Evolutionary conservation across 2,888 invertebrate species (phyloP).

Genomic region (Bombylius discolor): DNA sequence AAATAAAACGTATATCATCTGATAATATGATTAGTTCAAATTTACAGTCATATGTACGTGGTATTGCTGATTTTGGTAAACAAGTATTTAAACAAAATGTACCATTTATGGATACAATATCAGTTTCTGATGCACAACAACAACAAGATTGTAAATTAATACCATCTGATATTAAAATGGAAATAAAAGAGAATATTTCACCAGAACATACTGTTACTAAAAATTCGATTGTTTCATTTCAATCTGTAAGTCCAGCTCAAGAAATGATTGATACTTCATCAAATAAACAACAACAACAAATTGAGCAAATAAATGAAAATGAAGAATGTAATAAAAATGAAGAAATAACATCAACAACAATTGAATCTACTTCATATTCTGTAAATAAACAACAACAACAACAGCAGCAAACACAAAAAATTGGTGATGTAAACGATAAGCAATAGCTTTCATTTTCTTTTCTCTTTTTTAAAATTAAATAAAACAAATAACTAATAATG

Average conservation of each 20-base stretch:
- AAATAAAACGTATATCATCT: constrained; percentile 9
- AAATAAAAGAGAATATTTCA: constrained; percentile 50
- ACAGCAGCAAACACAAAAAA: background rate
- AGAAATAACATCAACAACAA: background rate
- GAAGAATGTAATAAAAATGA: background rate
- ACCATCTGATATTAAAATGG: constrained; percentile 43
- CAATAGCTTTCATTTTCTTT: background rate
- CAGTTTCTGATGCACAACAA: background rate
- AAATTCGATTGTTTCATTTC: constrained; percentile 2
- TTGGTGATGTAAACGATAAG: background rate
- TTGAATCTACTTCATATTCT: background rate
- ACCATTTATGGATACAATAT: constrained; percentile 23
- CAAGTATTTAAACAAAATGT: constrained; percentile 34
- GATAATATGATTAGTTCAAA: constrained; percentile 17
- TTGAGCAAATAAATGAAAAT: background rate
- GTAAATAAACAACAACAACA: background rate
- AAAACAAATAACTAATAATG: no score
- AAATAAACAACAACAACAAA: background rate
- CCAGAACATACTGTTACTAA: constrained; percentile 43
- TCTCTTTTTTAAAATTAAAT: no score
- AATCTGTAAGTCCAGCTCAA: background rate
- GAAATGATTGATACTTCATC: background rate
- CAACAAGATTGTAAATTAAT: constrained; percentile 36
- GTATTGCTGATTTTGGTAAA: constrained; percentile 24
- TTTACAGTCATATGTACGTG: constrained; percentile 20